Base-by-base conservation (phyloP, 2,797 vertebrate species). In the Hypotaenidia okinawae region DNA sequence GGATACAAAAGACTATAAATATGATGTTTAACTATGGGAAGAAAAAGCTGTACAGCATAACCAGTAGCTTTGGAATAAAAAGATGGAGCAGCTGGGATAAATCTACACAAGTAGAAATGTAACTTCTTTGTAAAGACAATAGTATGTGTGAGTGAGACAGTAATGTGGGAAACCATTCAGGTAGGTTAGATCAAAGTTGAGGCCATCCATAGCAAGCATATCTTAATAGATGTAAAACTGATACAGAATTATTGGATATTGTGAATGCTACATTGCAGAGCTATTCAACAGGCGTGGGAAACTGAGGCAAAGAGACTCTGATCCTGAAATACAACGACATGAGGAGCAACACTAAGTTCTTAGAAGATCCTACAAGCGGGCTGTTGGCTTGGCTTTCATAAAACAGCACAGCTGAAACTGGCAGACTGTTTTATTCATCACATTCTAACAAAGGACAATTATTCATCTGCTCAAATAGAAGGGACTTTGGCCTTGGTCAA, bases 1-100 rank as follows among this genome's bases (percentile, higher is more conserved):
- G 55, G 19, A 78, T 86, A 69, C 27, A 80, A 94, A 81, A 72
- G 25, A 43, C 72, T 87, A 49, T 63, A 87, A 94, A 92, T 62
- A 67, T 84, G 35, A 39, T 82, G 51, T 84, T 91, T 91, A 80
- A 68, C n/a, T 64, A 27, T 17, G 30, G 66, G 35, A 90, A 86
- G 33, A 66, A 88, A 88, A 86, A 33, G 55, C 32, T 15, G 12
- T 30, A 37, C 25, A 43, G 24, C 17, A 69, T 66, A 91, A 76
- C 16, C 32, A 91, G 51, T 73, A 86, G 24, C 11, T 90, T 25
- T 88, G 41, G 37, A 24, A 52, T 19, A 52, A 91, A 93, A 93
- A 39, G 33, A 62, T 59, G 43, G 24, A 69, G 17, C 41, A 66
- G 41, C 24, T 90, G 30, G 43, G 19, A 54, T 63, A 86, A 94